phyloP scores from a whole-genome alignment of 1,140 invertebrate species.

The Drosophila sturtevanti region DNA sequence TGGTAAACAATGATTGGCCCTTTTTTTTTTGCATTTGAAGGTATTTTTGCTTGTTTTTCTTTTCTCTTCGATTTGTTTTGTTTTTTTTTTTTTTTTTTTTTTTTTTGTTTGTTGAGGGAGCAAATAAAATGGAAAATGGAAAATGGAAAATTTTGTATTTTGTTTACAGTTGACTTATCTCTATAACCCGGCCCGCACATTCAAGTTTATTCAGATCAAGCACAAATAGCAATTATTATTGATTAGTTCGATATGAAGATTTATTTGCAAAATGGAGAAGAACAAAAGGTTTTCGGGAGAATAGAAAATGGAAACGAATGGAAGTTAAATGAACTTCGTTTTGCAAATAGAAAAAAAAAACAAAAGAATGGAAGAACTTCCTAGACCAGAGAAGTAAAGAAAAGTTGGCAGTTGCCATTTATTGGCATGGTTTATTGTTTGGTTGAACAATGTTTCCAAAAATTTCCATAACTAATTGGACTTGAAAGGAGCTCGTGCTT shows the following conservation, averaged over 20 bases:
- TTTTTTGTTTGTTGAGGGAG: conserved; percentile 14
- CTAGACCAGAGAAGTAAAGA: neutral
- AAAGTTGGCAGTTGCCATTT: neutral
- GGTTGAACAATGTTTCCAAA: neutral
- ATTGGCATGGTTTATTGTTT: neutral
- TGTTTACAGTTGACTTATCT: conserved; percentile 52
- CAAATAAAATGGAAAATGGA: conserved; percentile 2
- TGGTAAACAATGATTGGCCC: conserved; percentile 33
- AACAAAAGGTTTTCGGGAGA: conserved; percentile 19
- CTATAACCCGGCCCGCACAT: neutral
- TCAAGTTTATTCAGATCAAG: conserved; percentile 21
- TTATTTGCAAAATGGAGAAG: conserved; percentile 33
- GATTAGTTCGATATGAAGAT: conserved; percentile 50
- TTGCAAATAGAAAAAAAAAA: neutral
- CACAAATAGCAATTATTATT: conserved; percentile 53
- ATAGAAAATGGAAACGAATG: conserved; percentile 6
- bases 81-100: conserved; percentile 34
- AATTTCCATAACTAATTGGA: neutral
- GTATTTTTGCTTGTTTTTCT: conserved; percentile 42
- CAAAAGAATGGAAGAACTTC: neutral
- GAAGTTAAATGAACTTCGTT: conserved; percentile 6
- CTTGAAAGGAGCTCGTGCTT: neutral
- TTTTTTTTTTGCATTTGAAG: conserved; percentile 1
- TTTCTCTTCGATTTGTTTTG: conserved; percentile 32
- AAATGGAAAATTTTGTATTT: conserved; percentile 18